Percentiles rank a stretch among this genome's conserved stretches.
phyloP scores from a whole-genome alignment of 2,113 vertebrate genomes.

The Scatophagus argus region DNA sequence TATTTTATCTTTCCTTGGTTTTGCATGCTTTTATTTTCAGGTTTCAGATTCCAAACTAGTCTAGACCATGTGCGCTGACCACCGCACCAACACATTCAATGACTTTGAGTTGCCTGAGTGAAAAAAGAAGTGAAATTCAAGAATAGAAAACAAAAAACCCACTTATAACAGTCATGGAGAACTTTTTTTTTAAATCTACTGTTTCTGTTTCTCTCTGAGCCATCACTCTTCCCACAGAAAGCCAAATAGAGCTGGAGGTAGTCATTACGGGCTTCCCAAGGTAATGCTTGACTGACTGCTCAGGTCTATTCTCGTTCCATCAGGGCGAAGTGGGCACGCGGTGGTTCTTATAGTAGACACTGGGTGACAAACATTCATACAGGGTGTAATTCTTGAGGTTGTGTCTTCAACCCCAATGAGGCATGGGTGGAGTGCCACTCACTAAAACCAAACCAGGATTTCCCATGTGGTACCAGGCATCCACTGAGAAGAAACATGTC shows the following conservation, averaged over 20 bases:
- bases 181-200: conserved; percentile 34
- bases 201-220: conserved; percentile 48
- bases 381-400: conserved; percentile 75
- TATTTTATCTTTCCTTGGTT: conserved; percentile 7
- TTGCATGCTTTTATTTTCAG: neutral
- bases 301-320: conserved; percentile 67
- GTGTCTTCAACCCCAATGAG: conserved; percentile 68
- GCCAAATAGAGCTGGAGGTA: conserved; percentile 60
- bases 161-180: conserved; percentile 33
- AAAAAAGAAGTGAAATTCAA: conserved; percentile 17
- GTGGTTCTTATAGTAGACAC: conserved; percentile 61
- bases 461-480: conserved; percentile 67
- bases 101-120: conserved; percentile 7
- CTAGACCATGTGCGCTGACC: neutral
- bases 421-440: conserved; percentile 79
- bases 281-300: conserved; percentile 58
- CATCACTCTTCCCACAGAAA: conserved; percentile 63
- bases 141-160: conserved; percentile 49
- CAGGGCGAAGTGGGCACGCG: conserved; percentile 45
- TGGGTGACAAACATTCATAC: conserved; percentile 72
- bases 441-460: conserved; percentile 59
- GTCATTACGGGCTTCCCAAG: conserved; percentile 74
- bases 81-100: conserved; percentile 3
- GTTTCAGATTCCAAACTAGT: neutral
- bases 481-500: conserved; percentile 60